phyloP scores from a whole-genome alignment of 2,888 invertebrate species.

The Spisula subtruncata region DNA sequence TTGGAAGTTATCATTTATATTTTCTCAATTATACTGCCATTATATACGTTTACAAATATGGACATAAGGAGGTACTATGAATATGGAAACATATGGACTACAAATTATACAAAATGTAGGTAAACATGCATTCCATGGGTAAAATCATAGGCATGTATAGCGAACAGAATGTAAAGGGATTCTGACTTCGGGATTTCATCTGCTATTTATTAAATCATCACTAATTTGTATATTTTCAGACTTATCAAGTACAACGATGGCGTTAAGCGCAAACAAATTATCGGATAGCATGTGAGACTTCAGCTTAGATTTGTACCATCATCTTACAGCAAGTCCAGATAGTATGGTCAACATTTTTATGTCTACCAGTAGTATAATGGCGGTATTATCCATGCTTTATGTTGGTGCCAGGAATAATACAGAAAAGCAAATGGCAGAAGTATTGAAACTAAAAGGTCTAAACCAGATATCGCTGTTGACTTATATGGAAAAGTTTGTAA shows the following conservation, averaged over 20 bases:
- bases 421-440: slow-evolving; percentile 80
- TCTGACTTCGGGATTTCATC: too few species aligned
- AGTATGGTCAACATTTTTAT: slow-evolving; percentile 83
- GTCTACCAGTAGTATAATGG: slow-evolving; percentile 87
- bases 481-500: slow-evolving; percentile 70
- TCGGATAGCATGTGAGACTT: slow-evolving; percentile 45
- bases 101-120: too few species aligned
- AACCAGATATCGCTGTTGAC: slow-evolving; percentile 59
- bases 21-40: too few species aligned
- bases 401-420: slow-evolving; percentile 87
- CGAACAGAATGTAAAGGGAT: too few species aligned
- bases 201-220: too few species aligned
- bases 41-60: too few species aligned
- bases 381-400: slow-evolving; percentile 87
- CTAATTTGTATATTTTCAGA: background rate
- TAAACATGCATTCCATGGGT: too few species aligned
- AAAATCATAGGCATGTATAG: too few species aligned
- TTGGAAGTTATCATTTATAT: too few species aligned
- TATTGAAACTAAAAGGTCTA: slow-evolving; percentile 67
- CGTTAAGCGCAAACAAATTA: background rate
- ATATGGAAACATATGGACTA: too few species aligned
- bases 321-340: background rate
- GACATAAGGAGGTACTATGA: too few species aligned
- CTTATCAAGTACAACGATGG: background rate
- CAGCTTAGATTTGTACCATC: slow-evolving; percentile 49